Base-by-base conservation (phyloP, 2,113 vertebrate species). In the Ctenomys sociabilis region DNA sequence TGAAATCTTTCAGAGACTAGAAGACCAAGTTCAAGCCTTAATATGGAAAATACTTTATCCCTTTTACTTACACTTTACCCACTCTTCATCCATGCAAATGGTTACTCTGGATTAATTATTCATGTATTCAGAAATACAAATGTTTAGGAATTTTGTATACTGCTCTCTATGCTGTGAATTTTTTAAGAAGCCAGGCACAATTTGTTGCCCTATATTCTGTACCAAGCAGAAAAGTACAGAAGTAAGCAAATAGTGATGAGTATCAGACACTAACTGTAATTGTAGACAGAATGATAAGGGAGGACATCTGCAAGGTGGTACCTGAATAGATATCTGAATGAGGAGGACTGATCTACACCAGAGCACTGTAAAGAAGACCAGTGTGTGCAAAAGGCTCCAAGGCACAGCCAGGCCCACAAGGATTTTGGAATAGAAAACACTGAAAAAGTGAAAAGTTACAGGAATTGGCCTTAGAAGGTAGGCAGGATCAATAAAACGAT, bases 21-120 rank as follows among this genome's bases (percentile, higher is more conserved):
- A 61, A 85, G 63, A 80, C 63, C 12, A 91, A 70, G 3, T 86
- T 80, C 12, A 73, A 64, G 26, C 52, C 1, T 52, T 37, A 22
- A 78, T 45, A 45, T 59, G 32, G n/a, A 77, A 88, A 93, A 45
- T 9, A 26, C 7, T 84, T 5, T 45, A 6, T 77, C 9, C 37
- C 13, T 7, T 11, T 2, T 21, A 19, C 21, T 11, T 8, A 24
- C 7, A 22, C 10, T 1, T 24, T 2, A 13, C 7, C 26, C 32
- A 43, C 7, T 43, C 8, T 87, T 63, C 72, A 45, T 54, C 11
- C 24, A 78, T 32, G 37, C 21, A n/a, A 17, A 66, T 8, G 30
- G 66, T 45, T 88, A 63, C 32, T 63, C n/a, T 59, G 26, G 35
- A 77, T 66, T 70, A 14, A 32, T 26, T 35, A 80, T 19, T 73